Percentiles rank a stretch among this genome's conserved stretches.
Conservation (phyloP, 2,797 vertebrate genomes). For the Acomys russatus region DNA sequence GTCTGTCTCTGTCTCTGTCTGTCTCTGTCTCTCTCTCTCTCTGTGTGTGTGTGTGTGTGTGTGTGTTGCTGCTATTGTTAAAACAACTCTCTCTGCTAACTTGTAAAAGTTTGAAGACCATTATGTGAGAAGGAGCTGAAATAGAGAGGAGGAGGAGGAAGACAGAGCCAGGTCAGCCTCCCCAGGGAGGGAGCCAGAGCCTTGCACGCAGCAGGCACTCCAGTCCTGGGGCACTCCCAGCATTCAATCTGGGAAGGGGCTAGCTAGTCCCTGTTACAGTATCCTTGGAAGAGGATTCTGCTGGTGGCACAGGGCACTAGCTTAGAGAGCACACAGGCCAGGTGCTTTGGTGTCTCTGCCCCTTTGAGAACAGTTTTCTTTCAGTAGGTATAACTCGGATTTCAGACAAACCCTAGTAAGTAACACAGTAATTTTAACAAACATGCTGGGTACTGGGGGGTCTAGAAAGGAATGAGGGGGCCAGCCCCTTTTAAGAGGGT, state of each 20-base stretch:
- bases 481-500: accelerated
- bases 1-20: too few relatives aligned
- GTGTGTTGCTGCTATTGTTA: neutral
- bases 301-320: neutral
- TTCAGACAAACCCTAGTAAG: slow-evolving; percentile 19
- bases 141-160: neutral
- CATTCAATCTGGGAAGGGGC: neutral
- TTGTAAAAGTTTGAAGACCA: neutral
- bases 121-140: neutral
- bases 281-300: neutral
- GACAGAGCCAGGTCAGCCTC: neutral
- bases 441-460: neutral
- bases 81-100: neutral
- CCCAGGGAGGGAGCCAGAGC: neutral
- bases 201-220: neutral
- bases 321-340: slow-evolving; percentile 17
- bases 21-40: too few relatives aligned
- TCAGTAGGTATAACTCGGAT: neutral
- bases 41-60: neutral
- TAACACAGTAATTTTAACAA: slow-evolving; percentile 10
- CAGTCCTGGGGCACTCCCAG: neutral
- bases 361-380: neutral
- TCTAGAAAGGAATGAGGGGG: neutral
- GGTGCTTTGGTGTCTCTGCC: neutral
- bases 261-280: neutral